Base-by-base conservation (phyloP, 1,140 invertebrate genomes). In the Tigriopus japonicus region DNA sequence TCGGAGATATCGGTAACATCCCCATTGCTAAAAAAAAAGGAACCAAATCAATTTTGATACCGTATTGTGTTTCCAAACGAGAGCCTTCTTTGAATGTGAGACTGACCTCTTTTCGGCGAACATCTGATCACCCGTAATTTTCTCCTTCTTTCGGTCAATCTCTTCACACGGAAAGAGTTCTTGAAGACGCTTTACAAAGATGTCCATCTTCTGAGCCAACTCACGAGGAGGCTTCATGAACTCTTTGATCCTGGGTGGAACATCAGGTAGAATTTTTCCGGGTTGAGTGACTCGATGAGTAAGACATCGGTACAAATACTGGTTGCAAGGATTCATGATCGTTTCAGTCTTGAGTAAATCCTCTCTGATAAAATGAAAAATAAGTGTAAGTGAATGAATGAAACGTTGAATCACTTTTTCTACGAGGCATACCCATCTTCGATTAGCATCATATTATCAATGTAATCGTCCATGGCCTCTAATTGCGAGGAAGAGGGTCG, bases 291-390 rank as follows among this genome's bases (percentile, higher is more conserved):
- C 55, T 17, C 55, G 17, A 58, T 58, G 41, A 58, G 55, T 35
- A 6, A 58, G 55, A 23, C 55, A 58, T 42, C 41, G 55, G 15
- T 58, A 58, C 12, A 58, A 40, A 42, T 58, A 42, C 42, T 58
- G 55, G 40, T 58, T 41, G 21, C 41, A 58, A n/a, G 55, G 55
- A 15, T 58, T 58, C 17, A 40, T 14, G n/a, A 54, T 54, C n/a
- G 52, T 14, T 28, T 54, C 52, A 19, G 52, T 54, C 52, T 54
- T 21, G 35, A 54, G 3, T 3, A 35, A 9, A 5, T 35, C 28
- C 28, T 35, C 28, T 35, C 28, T 35, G 28, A 5, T 35, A 35
- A 35, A 9, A 35, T 9, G 28, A 9, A 35, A 35, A n/a, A n/a
- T n/a, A n/a, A n/a, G n/a, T n/a, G n/a, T n/a, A n/a, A n/a, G n/a